Percentiles rank a stretch among this genome's conserved stretches.
These are phyloP conservation scores for Drosophila ananassae DNA, from an alignment of 1,140 invertebrate species.

Conservation along the genomic window DNA sequence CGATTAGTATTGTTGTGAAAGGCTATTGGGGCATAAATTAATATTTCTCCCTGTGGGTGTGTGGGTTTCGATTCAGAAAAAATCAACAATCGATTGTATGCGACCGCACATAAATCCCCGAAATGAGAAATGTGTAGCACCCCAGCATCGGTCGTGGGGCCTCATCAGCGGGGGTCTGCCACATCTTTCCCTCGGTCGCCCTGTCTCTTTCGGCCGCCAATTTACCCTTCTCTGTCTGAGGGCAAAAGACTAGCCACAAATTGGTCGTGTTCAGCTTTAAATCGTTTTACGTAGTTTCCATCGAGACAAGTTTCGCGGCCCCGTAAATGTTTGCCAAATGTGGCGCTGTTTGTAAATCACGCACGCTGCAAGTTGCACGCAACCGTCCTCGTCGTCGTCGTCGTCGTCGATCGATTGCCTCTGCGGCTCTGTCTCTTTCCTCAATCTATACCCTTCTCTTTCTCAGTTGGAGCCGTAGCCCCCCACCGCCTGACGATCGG, in stretches of 20 bases:
- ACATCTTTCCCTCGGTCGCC: too few species aligned
- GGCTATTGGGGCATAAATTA: not conserved
- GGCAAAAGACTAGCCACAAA: slow-evolving; percentile 68
- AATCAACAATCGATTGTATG: slow-evolving; percentile 73
- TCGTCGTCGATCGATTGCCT: slow-evolving; percentile 64
- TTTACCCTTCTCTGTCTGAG: slow-evolving; percentile 7
- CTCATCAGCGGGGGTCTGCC: slow-evolving; percentile 31
- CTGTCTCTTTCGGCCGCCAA: slow-evolving; percentile 1
- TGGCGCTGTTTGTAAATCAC: slow-evolving; percentile 81
- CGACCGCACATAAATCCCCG: slow-evolving; percentile 62
- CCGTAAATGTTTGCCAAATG: slow-evolving; percentile 77
- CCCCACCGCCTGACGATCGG: slow-evolving; percentile 37
- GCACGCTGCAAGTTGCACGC: slow-evolving; percentile 68
- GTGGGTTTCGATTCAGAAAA: slow-evolving; percentile 49
- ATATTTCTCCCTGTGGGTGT: slow-evolving; percentile 28
- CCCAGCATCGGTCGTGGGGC: slow-evolving; percentile 35
- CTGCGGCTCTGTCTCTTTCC: slow-evolving; percentile 1
- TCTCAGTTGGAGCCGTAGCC: slow-evolving; percentile 28
- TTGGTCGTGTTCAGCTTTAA: slow-evolving; percentile 80
- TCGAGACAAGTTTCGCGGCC: slow-evolving; percentile 67
- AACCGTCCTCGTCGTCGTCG: slow-evolving; percentile 33
- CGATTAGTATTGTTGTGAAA: not conserved
- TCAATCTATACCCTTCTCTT: slow-evolving; percentile 12
- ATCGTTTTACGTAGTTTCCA: slow-evolving; percentile 79
- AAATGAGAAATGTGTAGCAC: slow-evolving; percentile 55